Percentiles rank a stretch among this genome's conserved stretches.
Conservation (phyloP, 2,797 vertebrate genomes). For the Microchirus variegatus region DNA sequence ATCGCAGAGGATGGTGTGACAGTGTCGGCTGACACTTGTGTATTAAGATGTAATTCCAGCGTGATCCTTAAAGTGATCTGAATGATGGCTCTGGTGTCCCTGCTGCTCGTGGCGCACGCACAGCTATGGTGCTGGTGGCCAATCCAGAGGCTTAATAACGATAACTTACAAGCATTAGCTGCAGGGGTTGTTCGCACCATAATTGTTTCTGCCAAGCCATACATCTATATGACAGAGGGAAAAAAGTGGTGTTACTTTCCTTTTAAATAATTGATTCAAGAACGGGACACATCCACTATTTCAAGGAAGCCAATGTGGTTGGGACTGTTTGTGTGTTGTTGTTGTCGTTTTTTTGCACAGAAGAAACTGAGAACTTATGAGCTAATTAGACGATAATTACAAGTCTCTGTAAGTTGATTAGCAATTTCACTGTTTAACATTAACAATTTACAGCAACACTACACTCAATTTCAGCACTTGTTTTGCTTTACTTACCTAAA, state of each 20-base stretch:
- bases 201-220: conserved; percentile 94
- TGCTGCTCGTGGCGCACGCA: conserved; percentile 67
- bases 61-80: conserved; percentile 64
- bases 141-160: conserved; percentile 71
- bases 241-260: conserved; percentile 89
- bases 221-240: conserved; percentile 89
- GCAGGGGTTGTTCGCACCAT: conserved; percentile 78
- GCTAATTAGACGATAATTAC: conserved; percentile 82
- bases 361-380: conserved; percentile 60
- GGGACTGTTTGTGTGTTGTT: conserved; percentile 1
- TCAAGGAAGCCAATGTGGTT: conserved; percentile 47
- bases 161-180: conserved; percentile 79
- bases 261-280: conserved; percentile 91
- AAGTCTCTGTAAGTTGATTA: conserved; percentile 69
- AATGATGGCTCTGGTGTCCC: conserved; percentile 72
- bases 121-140: conserved; percentile 63
- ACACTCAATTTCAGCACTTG: conserved; percentile 84
- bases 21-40: conserved; percentile 48
- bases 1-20: conserved; percentile 43
- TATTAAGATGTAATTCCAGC: conserved; percentile 59
- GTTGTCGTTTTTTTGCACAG: conserved; percentile 19
- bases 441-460: conserved; percentile 82
- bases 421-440: conserved; percentile 70
- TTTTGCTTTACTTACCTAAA: conserved; percentile 92
- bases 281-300: conserved; percentile 71